Evolutionary conservation across 2,888 invertebrate species (phyloP), one percentile per base, ranked within the genome.

Genomic region (Ashinkailepas kermadecensis): DNA sequence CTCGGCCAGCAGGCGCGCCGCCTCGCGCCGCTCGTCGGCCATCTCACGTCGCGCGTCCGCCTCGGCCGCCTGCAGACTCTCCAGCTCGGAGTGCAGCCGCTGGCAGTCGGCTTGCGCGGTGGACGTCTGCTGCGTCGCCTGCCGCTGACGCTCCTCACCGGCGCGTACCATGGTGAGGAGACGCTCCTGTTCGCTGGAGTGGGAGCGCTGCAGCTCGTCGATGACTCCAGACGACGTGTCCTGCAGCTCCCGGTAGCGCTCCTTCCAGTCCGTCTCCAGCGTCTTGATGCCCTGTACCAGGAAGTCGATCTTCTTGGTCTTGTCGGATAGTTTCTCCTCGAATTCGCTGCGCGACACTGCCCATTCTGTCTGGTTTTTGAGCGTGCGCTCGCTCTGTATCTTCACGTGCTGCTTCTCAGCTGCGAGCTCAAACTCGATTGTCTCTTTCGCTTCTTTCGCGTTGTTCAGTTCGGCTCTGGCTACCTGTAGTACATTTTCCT

Each of bases 261-360:
- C 54, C 74, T 74, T 74, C 74, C 74, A 74, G 56, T 74, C 74
- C 54, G 74, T 21, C 74, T 74, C 74, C 7, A 74, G 74, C 18
- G 74, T 74, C 21, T 54, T 54, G 56, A 74, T 74, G 21, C 74
- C 74, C 56, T 74, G 74, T 54, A 74, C 74, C 21, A 74, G 56
- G 56, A 74, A 74, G 54, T 11, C 13, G 56, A 74, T 74, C 56
- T 74, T 74, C 56, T 74, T 56, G 18, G 56, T 10, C 74, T 74
- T 74, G 74, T 74, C 74, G 8, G 74, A 54, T 54, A 74, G 56
- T 18, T 74, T 74, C 56, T 10, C 3, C 56, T 74, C 74, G 10
- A 74, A 21, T 23, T 74, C 56, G 74, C 3, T 15, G 10, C 74
- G 74, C 21, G 74, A 74, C 1, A 11, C 74, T 7, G 18, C 21